Conservation (phyloP, 2,113 vertebrate genomes). For the Tragulus kanchil region DNA sequence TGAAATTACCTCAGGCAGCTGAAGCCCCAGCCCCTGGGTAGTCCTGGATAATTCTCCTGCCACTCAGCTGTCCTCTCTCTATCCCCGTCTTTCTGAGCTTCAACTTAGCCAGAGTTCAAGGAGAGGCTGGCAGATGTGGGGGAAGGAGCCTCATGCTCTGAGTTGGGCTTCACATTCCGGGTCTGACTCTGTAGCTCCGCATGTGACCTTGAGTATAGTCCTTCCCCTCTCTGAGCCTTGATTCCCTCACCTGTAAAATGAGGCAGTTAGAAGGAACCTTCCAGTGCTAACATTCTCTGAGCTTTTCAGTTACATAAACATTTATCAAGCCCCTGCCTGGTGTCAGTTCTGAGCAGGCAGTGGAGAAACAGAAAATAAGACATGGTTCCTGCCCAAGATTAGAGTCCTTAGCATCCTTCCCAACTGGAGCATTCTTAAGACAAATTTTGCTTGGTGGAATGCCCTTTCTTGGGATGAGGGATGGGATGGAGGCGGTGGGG, state of each 20-base stretch:
- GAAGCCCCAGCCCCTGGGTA: not conserved
- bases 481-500: no score
- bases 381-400: not conserved
- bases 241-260: not conserved
- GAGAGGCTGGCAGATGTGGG: not conserved
- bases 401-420: conserved; percentile 23
- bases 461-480: not conserved
- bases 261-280: conserved; percentile 1
- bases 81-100: conserved; percentile 3
- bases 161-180: not conserved
- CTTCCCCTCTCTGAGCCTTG: not conserved
- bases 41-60: not conserved
- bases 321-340: conserved; percentile 14
- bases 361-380: conserved; percentile 42
- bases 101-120: not conserved
- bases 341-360: conserved; percentile 61
- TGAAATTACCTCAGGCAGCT: conserved; percentile 31
- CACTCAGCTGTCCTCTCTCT: conserved; percentile 12
- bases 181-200: not conserved
- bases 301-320: conserved; percentile 47
- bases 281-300: not conserved
- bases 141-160: not conserved
- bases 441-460: conserved; percentile 3
- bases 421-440: not conserved
- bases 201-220: not conserved